These are phyloP conservation scores for Phodopus roborovskii DNA, from an alignment of 2,113 vertebrate species.

Conservation along the genomic window DNA sequence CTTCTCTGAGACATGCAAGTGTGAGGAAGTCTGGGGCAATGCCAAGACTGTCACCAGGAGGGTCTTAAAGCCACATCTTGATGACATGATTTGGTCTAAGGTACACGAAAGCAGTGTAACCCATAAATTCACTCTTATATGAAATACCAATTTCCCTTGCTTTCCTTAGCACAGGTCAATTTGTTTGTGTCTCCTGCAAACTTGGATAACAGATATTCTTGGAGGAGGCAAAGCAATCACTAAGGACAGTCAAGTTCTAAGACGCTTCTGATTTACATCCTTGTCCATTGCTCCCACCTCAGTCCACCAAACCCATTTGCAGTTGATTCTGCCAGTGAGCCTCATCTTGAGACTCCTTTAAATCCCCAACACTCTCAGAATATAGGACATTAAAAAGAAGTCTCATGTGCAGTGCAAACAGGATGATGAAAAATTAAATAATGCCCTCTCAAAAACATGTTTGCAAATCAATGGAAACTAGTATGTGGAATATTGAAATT, in stretches of 20 bases:
- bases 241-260: neutral
- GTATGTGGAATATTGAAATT: neutral
- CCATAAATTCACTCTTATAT: no score
- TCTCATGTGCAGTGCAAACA: neutral
- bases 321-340: neutral
- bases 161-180: neutral
- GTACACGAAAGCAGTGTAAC: accelerated
- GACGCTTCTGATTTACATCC: neutral
- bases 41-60: neutral
- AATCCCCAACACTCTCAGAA: neutral
- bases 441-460: neutral
- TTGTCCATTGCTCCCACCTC: no score
- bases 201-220: neutral
- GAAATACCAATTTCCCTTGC: neutral
- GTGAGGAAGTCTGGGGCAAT: neutral
- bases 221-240: neutral
- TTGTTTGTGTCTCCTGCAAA: neutral
- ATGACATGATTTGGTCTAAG: neutral
- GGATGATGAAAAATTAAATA: neutral
- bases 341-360: accelerated
- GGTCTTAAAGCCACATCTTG: neutral
- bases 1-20: neutral
- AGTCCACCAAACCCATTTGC: neutral
- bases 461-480: neutral
- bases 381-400: no score